phyloP scores from a whole-genome alignment of 2,797 vertebrate species.

The Podargus strigoides region DNA sequence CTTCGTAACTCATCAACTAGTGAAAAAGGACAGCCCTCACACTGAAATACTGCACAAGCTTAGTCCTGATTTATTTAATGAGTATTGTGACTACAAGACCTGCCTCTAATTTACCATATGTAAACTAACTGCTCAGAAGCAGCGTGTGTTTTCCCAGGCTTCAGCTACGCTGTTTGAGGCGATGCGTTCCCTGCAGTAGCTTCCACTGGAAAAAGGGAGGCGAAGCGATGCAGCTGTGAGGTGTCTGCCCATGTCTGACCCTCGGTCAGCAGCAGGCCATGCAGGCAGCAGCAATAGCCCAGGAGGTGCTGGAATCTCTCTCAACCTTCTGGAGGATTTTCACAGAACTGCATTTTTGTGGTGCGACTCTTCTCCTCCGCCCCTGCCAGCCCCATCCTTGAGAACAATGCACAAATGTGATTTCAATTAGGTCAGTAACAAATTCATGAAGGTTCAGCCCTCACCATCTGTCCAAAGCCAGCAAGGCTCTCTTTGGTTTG shows the following conservation, averaged over 20 bases:
- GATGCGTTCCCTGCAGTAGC: not conserved
- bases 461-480: slow-evolving; percentile 61
- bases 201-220: slow-evolving; percentile 33
- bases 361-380: not conserved
- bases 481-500: not conserved
- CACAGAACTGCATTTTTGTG: slow-evolving; percentile 5
- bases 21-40: not conserved
- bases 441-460: slow-evolving; percentile 53
- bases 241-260: slow-evolving; percentile 25
- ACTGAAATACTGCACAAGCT: not conserved
- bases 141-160: slow-evolving; percentile 28
- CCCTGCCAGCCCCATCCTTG: not conserved
- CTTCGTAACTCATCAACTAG: not conserved
- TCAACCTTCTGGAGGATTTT: slow-evolving; percentile 31
- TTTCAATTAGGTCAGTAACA: slow-evolving; percentile 63
- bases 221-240: not conserved
- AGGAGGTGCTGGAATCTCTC: slow-evolving; percentile 45
- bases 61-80: not conserved
- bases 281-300: not conserved
- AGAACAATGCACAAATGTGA: slow-evolving; percentile 55
- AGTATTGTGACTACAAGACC: not conserved
- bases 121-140: slow-evolving; percentile 7
- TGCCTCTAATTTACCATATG: slow-evolving; percentile 18
- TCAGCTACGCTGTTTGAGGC: not conserved
- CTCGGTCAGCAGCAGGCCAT: not conserved